Evolutionary conservation across 2,888 invertebrate genomes (phyloP).

Genomic region (Octodonta nipae): DNA sequence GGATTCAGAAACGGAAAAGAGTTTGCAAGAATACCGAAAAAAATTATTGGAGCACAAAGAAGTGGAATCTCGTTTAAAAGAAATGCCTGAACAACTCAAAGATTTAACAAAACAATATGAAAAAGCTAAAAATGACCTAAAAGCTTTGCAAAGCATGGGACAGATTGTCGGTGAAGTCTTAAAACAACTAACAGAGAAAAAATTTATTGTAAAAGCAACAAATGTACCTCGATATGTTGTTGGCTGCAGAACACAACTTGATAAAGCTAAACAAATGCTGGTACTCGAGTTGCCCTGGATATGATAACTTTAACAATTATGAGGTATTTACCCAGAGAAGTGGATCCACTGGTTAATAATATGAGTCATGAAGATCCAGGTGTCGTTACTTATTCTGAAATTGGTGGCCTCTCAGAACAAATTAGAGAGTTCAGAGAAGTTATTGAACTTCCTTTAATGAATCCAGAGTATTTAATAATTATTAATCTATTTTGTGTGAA

Average conservation of each 20-base stretch:
- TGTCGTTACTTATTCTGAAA: conserved; percentile 86
- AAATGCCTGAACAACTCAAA: conserved; percentile 89
- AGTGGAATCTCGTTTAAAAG: conserved; percentile 89
- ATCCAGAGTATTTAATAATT: too few species aligned
- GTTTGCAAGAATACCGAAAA: conserved; percentile 83
- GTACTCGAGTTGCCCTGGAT: conserved; percentile 93
- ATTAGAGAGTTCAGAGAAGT: conserved; percentile 95
- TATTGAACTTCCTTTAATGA: too few species aligned
- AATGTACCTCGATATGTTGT: conserved; percentile 99
- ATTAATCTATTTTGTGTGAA: too few species aligned
- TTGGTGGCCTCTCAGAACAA: conserved; percentile 95
- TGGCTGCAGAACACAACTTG: conserved; percentile 90
- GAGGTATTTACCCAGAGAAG: conserved; percentile 93
- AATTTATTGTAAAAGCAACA: conserved; percentile 98
- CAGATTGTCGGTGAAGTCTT: conserved; percentile 98
- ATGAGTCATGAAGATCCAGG: conserved; percentile 99
- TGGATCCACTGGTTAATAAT: conserved; percentile 97
- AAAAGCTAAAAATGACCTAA: conserved; percentile 97
- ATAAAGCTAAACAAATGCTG: conserved; percentile 86
- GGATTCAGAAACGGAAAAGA: conserved; percentile 64
- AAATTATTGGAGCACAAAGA: conserved; percentile 93
- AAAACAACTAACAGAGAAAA: conserved; percentile 96
- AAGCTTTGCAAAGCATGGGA: conserved; percentile 96
- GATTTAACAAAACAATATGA: conserved; percentile 96
- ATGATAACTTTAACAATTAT: conserved; percentile 99